Evolutionary conservation across 2,888 invertebrate species (phyloP).

Genomic region (Zygogramma bicolorata): DNA sequence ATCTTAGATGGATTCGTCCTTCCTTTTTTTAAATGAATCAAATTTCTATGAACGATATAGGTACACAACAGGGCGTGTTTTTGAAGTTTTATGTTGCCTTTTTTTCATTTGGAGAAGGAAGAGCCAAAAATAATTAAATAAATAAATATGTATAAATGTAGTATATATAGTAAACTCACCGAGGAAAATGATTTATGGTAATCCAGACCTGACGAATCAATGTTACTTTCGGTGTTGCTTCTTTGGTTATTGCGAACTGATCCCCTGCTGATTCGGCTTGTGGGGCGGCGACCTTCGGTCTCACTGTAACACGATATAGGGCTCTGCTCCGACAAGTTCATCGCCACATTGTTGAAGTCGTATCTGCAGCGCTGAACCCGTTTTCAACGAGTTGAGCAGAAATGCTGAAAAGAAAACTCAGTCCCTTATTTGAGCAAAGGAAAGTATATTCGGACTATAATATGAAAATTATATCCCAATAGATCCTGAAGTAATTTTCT

Average conservation of each 20-base stretch:
- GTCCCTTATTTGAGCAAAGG: too few relatives aligned
- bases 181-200: conserved; percentile 19
- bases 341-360: conserved; percentile 47
- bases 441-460: too few relatives aligned
- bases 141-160: too few relatives aligned
- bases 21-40: too few relatives aligned
- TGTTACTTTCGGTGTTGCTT: conserved; percentile 46
- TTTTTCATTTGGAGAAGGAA: too few relatives aligned
- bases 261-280: conserved; percentile 25
- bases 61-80: too few relatives aligned
- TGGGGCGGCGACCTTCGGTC: conserved; percentile 53
- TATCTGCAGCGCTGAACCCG: background rate
- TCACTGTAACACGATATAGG: conserved; percentile 53
- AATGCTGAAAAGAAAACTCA: background rate
- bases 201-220: conserved; percentile 3
- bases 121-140: too few relatives aligned
- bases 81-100: too few relatives aligned
- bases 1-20: too few relatives aligned
- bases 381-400: background rate
- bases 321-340: conserved; percentile 51
- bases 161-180: conserved; percentile 25
- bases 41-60: too few relatives aligned
- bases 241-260: conserved; percentile 47
- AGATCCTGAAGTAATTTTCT: too few relatives aligned
- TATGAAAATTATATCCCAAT: too few relatives aligned